Base-by-base conservation (phyloP, 2,113 vertebrate genomes). In the Acrocephalus kingi region DNA sequence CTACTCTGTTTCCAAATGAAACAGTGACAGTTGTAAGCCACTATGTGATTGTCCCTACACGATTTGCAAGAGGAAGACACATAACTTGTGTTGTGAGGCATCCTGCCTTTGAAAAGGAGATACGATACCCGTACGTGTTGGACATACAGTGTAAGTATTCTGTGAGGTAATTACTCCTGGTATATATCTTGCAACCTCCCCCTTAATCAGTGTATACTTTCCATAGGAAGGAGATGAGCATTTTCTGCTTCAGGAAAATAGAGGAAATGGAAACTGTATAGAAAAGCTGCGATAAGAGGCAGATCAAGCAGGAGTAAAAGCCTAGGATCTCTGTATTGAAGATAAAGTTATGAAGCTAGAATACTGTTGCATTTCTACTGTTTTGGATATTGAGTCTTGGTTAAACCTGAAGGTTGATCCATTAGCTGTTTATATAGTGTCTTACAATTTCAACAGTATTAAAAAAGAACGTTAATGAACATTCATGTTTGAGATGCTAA, bases 51-150 rank as follows among this genome's bases (percentile, higher is more conserved):
- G 91, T 97, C 48, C 99, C 99, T 15, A 98, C 98, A 15, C 98
- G 98, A 67, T 98, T 98, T 97, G 98, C 98, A 81, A 98, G 98
- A 97, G 99, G 99, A 94, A 98, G 98, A 81, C 96, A 75, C 49
- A 98, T 99, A 96, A 99, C 98, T 83, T 99, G 99, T 27, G 95
- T 99, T 87, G 99, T 99, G 85, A 98, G 97, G 81, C 99, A 99
- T 95, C 99, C 99, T 12, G 98, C 99, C 64, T 98, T 99, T 96
- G 98, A 98, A 63, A 98, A 98, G 27, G 99, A 99, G 69, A 97
- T 99, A 45, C 98, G 99, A 64, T 98, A 98, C 24, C 98, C 98
- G 49, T 98, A 98, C n/a, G 83, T 96, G 30, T 95, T 99, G 88
- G 99, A 99, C 87, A 98, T 99, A 95, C 98, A 99, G 55, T 99